Evolutionary conservation across 2,888 invertebrate species (phyloP), one percentile per base, ranked within the genome.

Genomic region (Drosophila mimetica): DNA sequence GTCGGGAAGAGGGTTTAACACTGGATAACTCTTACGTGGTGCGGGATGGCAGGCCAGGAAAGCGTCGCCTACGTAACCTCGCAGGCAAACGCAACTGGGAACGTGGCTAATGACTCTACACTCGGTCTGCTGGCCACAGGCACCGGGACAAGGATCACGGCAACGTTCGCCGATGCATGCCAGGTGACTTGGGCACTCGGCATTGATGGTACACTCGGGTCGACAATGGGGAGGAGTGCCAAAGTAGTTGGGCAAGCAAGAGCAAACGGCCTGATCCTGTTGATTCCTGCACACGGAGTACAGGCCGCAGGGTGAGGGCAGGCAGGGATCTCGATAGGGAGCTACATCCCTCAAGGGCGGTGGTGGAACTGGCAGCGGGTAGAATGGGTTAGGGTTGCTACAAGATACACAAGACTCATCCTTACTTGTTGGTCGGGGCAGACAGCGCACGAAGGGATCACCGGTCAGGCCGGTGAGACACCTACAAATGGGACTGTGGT

Each of bases 111-210:
- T 93, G 6, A 96, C 95, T 39, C 90, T 90, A 85, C 95, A 94
- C 76, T 93, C 92, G 59, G 95, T 93, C 80, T 93, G 93, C 64
- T 94, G 84, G 46, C 96, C 95, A 84, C 96, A 97, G 6, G 95
- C 95, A 11, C 96, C 96, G 8, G 95, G 95, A 81, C 96, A 97
- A n/a, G 96, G 96, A 90, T 96, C 96, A 74, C 92, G 92, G 89
- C 96, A 96, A 90, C 93, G 95, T 86, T 95, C 94, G 76, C 94
- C 94, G 46, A 96, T 95, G 86, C 97, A 97, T 39, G 96, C 96
- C 79, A 94, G 92, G 87, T 95, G 94, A 83, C 94, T 95, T 7
- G 94, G 91, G 89, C 97, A 97, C 81, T 96, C 96, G 0, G 95
- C 93, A 88, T 95, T 95, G 28, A 96, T 94, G 11, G 93, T 93